Percentiles rank a stretch among this genome's conserved stretches.
phyloP scores from a whole-genome alignment of 2,113 vertebrate species.

The Myrmophylax atrothorax region DNA sequence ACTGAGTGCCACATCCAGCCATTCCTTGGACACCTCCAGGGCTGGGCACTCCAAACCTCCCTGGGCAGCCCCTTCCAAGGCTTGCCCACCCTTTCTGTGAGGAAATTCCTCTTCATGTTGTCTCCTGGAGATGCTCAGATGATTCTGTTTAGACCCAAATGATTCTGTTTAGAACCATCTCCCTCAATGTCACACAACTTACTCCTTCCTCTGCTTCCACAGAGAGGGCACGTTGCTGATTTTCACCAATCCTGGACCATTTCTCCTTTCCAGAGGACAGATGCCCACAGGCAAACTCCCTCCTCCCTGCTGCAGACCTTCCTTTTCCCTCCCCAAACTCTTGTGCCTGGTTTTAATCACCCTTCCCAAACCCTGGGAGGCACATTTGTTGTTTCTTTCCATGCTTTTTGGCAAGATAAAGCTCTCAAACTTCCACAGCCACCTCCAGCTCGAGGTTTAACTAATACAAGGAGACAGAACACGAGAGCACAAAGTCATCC shows the following conservation, averaged over 20 bases:
- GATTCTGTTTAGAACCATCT: neutral
- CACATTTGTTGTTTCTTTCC: rapidly evolving
- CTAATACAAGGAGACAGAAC: rapidly evolving
- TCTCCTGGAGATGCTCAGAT: neutral
- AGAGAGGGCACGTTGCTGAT: neutral
- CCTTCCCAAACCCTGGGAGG: neutral
- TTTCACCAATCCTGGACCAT: rapidly evolving
- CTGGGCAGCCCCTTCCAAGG: neutral
- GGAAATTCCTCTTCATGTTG: neutral
- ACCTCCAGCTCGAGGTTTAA: rapidly evolving
- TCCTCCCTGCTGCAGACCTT: neutral
- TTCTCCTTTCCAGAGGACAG: neutral
- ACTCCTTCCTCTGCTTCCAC: neutral
- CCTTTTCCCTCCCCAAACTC: neutral
- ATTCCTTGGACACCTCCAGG: neutral
- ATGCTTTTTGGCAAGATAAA: rapidly evolving
- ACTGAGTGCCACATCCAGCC: neutral
- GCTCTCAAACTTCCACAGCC: neutral
- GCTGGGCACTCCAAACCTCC: neutral
- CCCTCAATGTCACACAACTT: neutral
- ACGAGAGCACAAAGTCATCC: neutral
- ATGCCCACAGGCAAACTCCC: neutral
- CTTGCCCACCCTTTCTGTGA: neutral
- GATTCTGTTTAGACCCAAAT: neutral
- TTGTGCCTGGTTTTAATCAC: too few relatives aligned